A percentile compares a stretch with the other conserved stretches of the same genome.
Evolutionary conservation across 1,140 invertebrate genomes (phyloP).

Genomic region (Anastatus disparis): DNA sequence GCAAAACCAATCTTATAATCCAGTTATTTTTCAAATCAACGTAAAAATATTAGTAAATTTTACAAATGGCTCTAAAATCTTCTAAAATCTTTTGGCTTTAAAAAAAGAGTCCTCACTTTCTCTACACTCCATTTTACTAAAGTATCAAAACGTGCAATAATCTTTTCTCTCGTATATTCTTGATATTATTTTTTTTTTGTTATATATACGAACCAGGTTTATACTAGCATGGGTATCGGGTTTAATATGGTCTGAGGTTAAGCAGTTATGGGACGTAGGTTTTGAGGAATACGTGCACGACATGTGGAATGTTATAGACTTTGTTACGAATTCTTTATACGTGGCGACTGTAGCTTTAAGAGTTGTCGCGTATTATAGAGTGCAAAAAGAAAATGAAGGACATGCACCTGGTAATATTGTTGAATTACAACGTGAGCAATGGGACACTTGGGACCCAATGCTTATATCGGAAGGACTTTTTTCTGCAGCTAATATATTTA

Average conservation of each 20-base stretch:
- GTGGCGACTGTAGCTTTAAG: slow-evolving; percentile 95
- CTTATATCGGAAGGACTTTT: slow-evolving; percentile 96
- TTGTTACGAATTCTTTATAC: slow-evolving; percentile 97
- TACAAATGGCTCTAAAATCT: too few relatives aligned
- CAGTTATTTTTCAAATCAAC: background rate
- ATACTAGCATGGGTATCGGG: slow-evolving; percentile 72
- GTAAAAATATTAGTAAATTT: too few relatives aligned
- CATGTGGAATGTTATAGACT: slow-evolving; percentile 99
- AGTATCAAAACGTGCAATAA: too few relatives aligned
- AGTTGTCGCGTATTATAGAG: slow-evolving; percentile 84
- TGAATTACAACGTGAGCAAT: slow-evolving; percentile 81
- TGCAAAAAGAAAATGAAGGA: slow-evolving; percentile 74
- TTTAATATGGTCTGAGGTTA: slow-evolving; percentile 98
- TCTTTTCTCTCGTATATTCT: too few relatives aligned
- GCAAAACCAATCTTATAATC: background rate
- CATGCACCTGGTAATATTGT: slow-evolving; percentile 62
- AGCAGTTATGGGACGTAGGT: slow-evolving; percentile 97
- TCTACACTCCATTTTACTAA: too few relatives aligned
- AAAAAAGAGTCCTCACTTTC: too few relatives aligned
- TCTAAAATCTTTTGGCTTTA: too few relatives aligned
- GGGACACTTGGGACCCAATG: slow-evolving; percentile 98
- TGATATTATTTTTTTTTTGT: too few relatives aligned
- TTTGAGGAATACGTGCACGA: slow-evolving; percentile 95
- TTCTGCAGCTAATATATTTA: slow-evolving; percentile 96
- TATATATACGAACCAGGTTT: slow-evolving; percentile 52